Evolutionary conservation across 2,888 invertebrate species (phyloP).

Genomic region (Gastrophysa polygoni): DNA sequence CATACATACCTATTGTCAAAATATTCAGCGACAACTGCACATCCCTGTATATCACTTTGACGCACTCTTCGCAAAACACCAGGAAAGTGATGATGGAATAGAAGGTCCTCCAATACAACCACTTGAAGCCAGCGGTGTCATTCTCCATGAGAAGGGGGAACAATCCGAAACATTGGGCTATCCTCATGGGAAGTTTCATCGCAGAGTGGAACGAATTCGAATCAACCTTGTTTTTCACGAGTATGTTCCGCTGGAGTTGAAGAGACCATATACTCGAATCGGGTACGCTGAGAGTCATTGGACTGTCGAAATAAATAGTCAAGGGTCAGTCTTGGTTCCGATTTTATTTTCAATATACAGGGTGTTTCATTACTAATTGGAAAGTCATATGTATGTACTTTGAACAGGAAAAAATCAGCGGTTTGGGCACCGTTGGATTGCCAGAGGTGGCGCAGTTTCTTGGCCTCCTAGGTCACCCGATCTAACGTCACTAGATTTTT

Average conservation of each 20-base stretch:
- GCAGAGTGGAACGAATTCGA: neutral
- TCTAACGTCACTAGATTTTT: no score
- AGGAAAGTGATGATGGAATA: constrained; percentile 16
- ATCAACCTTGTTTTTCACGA: neutral
- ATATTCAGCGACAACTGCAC: constrained; percentile 2
- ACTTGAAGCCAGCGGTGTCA: neutral
- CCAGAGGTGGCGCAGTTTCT: no score
- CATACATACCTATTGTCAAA: constrained; percentile 11
- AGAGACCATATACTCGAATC: neutral
- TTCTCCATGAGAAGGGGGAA: constrained; percentile 14
- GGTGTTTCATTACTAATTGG: no score
- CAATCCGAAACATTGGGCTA: constrained; percentile 18
- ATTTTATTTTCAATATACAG: no score
- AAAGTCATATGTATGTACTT: no score
- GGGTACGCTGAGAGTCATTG: neutral
- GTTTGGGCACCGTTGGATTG: no score
- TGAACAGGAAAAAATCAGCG: no score
- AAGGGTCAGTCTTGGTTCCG: no score
- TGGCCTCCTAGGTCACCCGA: no score
- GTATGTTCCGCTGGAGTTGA: neutral
- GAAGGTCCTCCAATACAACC: constrained; percentile 16
- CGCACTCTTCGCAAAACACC: neutral
- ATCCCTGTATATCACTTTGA: neutral
- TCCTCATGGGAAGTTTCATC: constrained; percentile 11
- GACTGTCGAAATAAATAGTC: neutral